Conservation (phyloP, 2,797 vertebrate genomes). For the Onychomys leucogaster region DNA sequence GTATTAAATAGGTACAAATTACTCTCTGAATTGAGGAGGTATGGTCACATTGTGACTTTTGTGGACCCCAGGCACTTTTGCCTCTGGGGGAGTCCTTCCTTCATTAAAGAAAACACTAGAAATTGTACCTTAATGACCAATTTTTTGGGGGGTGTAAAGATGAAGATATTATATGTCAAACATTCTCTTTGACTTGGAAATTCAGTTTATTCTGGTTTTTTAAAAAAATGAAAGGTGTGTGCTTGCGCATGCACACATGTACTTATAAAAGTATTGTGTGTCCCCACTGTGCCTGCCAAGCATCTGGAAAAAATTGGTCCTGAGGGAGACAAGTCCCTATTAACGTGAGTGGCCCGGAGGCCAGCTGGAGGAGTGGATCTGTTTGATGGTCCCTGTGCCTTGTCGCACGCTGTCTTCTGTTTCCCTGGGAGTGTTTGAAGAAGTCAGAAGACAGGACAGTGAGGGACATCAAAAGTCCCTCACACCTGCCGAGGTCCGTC, state of each 20-base stretch:
- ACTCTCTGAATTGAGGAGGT: neutral
- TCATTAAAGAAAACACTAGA: slow-evolving; percentile 34
- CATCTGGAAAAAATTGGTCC: neutral
- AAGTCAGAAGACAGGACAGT: neutral
- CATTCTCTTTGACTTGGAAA: slow-evolving; percentile 16
- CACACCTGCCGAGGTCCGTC: neutral
- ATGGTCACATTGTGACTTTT: neutral
- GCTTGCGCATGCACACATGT: neutral
- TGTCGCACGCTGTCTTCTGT: neutral
- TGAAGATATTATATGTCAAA: neutral
- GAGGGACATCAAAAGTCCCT: neutral
- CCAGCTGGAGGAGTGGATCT: neutral
- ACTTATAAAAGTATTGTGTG: neutral
- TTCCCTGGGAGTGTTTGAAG: neutral
- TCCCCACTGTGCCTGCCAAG: neutral
- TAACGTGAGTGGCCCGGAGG: neutral
- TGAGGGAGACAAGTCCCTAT: neutral
- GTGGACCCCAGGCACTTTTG: neutral
- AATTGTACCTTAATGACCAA: neutral
- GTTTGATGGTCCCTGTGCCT: neutral
- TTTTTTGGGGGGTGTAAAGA: neutral
- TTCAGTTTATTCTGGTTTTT: slow-evolving; percentile 56
- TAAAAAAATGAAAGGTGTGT: neutral
- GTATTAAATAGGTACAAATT: neutral
- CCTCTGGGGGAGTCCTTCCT: neutral